Base-by-base conservation (phyloP, 2,113 vertebrate species). In the Tragelaphus imberbis region DNA sequence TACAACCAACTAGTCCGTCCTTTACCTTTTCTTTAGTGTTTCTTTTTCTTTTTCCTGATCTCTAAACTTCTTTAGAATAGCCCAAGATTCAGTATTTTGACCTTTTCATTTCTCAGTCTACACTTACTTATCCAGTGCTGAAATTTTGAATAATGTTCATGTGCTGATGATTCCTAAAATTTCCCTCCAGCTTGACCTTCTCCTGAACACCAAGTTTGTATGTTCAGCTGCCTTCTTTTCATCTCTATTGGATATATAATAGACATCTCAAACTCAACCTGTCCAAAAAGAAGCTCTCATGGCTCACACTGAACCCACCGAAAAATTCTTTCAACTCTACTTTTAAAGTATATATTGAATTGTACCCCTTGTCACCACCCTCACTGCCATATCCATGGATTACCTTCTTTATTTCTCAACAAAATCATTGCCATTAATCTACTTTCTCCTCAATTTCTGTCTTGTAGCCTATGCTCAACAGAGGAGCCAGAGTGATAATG, bases 51-150 rank as follows among this genome's bases (percentile, higher is more conserved):
- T 28, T 30, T 65, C 55, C 30, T 94, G 28, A 49, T 15, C 12
- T 79, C 19, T 61, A 47, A 94, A 92, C 25, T 94, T 96, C 14
- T 89, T 96, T 28, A 94, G 27, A 84, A 55, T 84, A 1, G 28
- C 44, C 40, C 7, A 91, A 6, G 27, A 51, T 61, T 59, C 7
- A 36, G 21, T 84, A 49, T 19, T 88, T 88, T 55, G 40, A 36
- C 3, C n/a, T 95, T 93, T 93, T 95, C 12, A 71, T 86, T 86
- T 61, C 53, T 81, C 21, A 61, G 7, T 55, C 28, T 28, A 65
- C 2, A 47, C 12, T 86, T 17, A 28, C 5, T 85, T 79, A 36
- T 40, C 11, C 33, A 90, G 9, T 3, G 27, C 25, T 36, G 14
- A 21, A 30, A 59, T 40, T 65, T 93, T 91, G 63, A 82, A 56